A percentile compares a stretch with the other conserved stretches of the same genome.
Conservation (phyloP, 1,140 invertebrate species). For the Trichonephila clavipes region DNA sequence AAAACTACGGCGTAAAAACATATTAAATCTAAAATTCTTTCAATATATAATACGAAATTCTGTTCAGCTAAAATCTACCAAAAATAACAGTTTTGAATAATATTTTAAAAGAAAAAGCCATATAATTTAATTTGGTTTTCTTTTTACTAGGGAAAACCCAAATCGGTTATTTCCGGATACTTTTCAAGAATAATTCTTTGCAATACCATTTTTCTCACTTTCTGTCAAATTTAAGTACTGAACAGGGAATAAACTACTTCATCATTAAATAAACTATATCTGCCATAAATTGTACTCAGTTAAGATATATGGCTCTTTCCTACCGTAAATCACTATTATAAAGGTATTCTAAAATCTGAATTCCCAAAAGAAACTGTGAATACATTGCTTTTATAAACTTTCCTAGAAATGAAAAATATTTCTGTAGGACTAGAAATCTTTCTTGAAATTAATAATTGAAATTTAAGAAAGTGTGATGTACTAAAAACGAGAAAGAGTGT, state of each 20-base stretch:
- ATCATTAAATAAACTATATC: background rate
- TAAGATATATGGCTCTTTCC: background rate
- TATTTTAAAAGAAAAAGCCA: too few species aligned
- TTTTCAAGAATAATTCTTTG: background rate
- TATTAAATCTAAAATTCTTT: too few species aligned
- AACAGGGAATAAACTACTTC: background rate
- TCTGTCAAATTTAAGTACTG: background rate
- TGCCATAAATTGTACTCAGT: background rate
- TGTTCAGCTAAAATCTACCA: too few species aligned
- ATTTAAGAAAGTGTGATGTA: background rate
- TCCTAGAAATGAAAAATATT: background rate
- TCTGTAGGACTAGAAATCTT: background rate
- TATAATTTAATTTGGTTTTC: too few species aligned
- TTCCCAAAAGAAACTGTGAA: background rate
- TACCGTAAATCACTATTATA: background rate
- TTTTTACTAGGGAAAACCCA: too few species aligned
- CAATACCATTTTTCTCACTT: constrained; percentile 7
- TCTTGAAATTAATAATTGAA: background rate
- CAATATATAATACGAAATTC: too few species aligned
- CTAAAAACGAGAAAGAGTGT: too few species aligned
- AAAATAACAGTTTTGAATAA: too few species aligned
- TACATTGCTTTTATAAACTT: background rate
- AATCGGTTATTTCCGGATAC: background rate
- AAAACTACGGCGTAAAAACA: too few species aligned
- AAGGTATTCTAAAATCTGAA: background rate